Evolutionary conservation across 2,113 vertebrate genomes (phyloP), one percentile per base, ranked within the genome.

Genomic region (Craseonycteris thonglongyai): DNA sequence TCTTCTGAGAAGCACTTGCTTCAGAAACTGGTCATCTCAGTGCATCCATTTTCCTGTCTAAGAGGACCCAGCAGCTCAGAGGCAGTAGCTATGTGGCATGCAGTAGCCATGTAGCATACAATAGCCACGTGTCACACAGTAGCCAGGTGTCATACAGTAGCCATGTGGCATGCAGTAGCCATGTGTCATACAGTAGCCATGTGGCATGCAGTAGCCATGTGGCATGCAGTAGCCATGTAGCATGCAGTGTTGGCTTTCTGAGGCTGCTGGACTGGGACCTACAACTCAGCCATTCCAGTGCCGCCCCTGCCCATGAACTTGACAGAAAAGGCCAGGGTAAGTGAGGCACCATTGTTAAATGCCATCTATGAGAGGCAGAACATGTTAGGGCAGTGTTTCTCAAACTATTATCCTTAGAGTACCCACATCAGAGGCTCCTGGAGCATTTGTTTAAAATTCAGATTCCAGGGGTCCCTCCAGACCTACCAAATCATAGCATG

Each of bases 91-190:
- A 19, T 2, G 5, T 1, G 22, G 61, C 9, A 3, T 7, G 1
- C 7, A 6, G 71, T 14, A n/a, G 35, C 28, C 14, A 19, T 2
- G 5, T 1, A 16, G 61, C 9, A 3, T 7, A 0, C 7, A 6
- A n/a, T n/a, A n/a, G n/a, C n/a, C n/a, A n/a, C n/a, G n/a, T n/a
- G n/a, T n/a, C n/a, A n/a, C n/a, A n/a, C n/a, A n/a, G n/a, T n/a
- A n/a, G n/a, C n/a, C n/a, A n/a, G n/a, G n/a, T n/a, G n/a, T n/a
- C n/a, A n/a, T n/a, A n/a, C n/a, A n/a, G n/a, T n/a, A n/a, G n/a
- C n/a, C n/a, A n/a, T n/a, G n/a, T n/a, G n/a, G n/a, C n/a, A n/a
- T n/a, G n/a, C n/a, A n/a, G n/a, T n/a, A n/a, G n/a, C n/a, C n/a
- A n/a, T n/a, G n/a, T n/a, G n/a, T n/a, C n/a, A n/a, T n/a, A n/a